Evolutionary conservation across 2,113 vertebrate genomes (phyloP), one percentile per base, ranked within the genome.

Genomic region (Sialia sialis): DNA sequence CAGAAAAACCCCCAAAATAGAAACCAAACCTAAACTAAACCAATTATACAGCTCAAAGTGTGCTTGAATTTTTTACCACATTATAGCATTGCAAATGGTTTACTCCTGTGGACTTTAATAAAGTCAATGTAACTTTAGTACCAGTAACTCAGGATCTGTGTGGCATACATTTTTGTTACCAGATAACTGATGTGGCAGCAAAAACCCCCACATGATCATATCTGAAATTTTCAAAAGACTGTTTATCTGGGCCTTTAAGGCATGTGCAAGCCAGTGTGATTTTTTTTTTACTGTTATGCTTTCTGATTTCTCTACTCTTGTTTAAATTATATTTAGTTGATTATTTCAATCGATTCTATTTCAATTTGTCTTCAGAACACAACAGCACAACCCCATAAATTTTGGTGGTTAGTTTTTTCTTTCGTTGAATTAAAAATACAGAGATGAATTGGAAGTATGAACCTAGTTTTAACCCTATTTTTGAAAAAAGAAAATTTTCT

Each of bases 191-290:
- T 3, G 6, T 39, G 10, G 30, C 51, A 76, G 10, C 39, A 93
- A 70, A 63, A 38, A 38, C 6, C 2, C 11, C 11, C 19, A 27
- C 12, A 13, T 12, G 9, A 48, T 55, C 18, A 12, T 30, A 76
- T 51, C 26, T 64, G 54, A 83, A 94, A 85, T 9, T n/a, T 92
- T 55, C 16, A 46, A 85, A 85, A 82, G 34, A 12, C n/a, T 85
- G 18, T 26, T 81, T 75, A 46, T 55, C 44, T 81, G 13, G 15
- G 26, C 38, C 46, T 74, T 87, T 29, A 39, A 91, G 46, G 15
- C 81, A 1, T 67, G 20, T 89, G 62, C 29, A 70, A 79, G 10
- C 23, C 38, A 74, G 10, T 41, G 32, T 58, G 43, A 66, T 4
- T 20, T 78, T 89, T 41, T 39, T 64, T 80, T 93, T 38, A 26